Evolutionary conservation across 2,888 invertebrate species (phyloP).

Genomic region (Dryobota labecula): DNA sequence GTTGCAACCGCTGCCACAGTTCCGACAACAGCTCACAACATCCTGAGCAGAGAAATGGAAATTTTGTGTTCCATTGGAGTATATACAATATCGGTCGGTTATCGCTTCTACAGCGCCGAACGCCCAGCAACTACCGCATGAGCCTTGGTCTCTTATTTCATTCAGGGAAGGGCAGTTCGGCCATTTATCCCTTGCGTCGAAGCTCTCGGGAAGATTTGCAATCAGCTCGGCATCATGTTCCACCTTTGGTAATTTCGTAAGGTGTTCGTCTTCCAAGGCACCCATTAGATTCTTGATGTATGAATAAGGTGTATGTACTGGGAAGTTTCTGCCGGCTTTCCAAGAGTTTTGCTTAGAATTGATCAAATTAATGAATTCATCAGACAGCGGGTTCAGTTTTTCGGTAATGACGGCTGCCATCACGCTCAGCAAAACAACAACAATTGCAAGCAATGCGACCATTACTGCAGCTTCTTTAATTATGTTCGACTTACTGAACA

Average conservation of each 20-base stretch:
- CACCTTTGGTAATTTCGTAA: constrained; percentile 3
- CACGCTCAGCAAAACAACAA: constrained; percentile 7
- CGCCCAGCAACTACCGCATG: constrained; percentile 43
- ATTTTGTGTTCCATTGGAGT: constrained; percentile 22
- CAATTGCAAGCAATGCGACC: not conserved
- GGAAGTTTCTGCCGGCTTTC: constrained; percentile 45
- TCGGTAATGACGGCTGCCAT: not conserved
- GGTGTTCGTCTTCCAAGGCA: not conserved
- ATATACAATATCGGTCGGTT: constrained; percentile 42
- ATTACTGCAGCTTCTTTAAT: constrained; percentile 1
- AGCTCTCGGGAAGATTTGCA: constrained; percentile 43
- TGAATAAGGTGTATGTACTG: constrained; percentile 7
- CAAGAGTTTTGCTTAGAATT: constrained; percentile 35
- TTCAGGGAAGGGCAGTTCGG: constrained; percentile 35
- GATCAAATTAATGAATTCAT: constrained; percentile 34
- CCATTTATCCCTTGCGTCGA: constrained; percentile 41
- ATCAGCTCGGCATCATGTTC: constrained; percentile 25
- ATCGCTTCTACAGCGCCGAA: constrained; percentile 31
- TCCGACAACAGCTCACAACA: not conserved
- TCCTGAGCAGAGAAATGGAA: constrained; percentile 46
- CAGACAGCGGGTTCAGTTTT: constrained; percentile 26
- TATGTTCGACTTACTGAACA: not conserved
- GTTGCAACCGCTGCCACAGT: accelerated
- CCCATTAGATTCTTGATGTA: constrained; percentile 38
- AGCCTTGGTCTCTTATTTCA: constrained; percentile 41